phyloP scores from a whole-genome alignment of 2,888 invertebrate species.

The Acholoe squamosa region DNA sequence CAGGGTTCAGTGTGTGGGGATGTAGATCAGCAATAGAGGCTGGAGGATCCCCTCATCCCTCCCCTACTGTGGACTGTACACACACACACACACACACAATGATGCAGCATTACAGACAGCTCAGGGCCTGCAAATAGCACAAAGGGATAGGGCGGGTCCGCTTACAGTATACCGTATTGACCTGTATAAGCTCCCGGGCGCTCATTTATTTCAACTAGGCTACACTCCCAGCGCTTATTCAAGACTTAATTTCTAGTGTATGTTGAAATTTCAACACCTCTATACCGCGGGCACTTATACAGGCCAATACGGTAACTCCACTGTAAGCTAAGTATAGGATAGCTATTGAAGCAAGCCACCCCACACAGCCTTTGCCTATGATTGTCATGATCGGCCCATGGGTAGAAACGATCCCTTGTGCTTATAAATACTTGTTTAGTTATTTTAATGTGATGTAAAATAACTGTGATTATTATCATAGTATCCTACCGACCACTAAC shows the following conservation, averaged over 20 bases:
- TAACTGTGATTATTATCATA: no score
- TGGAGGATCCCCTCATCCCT: no score
- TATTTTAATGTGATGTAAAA: no score
- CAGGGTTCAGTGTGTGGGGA: background rate
- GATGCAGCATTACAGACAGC: background rate
- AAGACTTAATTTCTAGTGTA: no score
- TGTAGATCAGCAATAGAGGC: background rate
- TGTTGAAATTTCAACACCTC: no score
- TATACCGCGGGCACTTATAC: no score
- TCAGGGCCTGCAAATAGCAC: background rate
- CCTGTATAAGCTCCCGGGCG: background rate
- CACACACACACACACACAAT: background rate
- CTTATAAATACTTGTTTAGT: conserved; percentile 1
- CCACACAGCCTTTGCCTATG: background rate
- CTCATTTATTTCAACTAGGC: no score
- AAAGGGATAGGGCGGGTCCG: background rate
- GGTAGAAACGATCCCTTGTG: background rate
- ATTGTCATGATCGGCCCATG: background rate
- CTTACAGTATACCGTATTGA: background rate
- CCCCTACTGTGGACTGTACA: background rate
- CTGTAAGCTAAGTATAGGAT: no score
- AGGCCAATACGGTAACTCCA: no score
- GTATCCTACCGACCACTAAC: no score
- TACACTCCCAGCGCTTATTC: no score
- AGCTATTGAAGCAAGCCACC: background rate